Evolutionary conservation across 2,888 invertebrate species (phyloP), one percentile per base, ranked within the genome.

Genomic region (Drosophila setosimentum): DNA sequence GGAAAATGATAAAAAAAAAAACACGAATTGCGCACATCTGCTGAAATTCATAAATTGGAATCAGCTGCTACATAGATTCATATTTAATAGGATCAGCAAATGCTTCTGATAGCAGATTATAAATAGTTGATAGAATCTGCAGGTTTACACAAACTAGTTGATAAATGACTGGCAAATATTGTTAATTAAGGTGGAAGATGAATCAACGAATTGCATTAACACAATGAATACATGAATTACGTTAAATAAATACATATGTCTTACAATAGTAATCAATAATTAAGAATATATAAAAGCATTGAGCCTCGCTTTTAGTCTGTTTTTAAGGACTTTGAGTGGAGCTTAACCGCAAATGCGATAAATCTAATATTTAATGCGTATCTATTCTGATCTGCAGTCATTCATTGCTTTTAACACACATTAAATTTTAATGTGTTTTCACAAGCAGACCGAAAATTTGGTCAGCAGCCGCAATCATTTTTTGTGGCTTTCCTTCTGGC

Each of bases 391-490:
- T 24, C 42, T 16, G 24, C 8, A 33, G 30, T 65, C n/a, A 53
- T 49, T 66, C 48, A 62, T 55, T 65, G 67, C 59, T 60, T 49
- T 51, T 21, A 64, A 58, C 8, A 42, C 58, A 66, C 40, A 79
- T 79, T 66, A 55, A 62, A 80, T 50, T 73, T 73, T 72, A 68
- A 73, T 73, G 35, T 60, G 62, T 70, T 62, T 63, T 37, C 35
- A 30, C 35, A 49, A 64, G 58, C 40, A 45, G 63, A n/a, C 57
- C 30, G 48, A 32, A 57, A 49, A 60, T 24, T 69, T 53, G 62
- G 54, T 51, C 54, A 67, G 48, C 50, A 79, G 58, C 82, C 89
- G 69, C 80, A 85, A 84, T 82, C 68, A 89, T 84, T 85, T 82
- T 84, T 69, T 80, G 57, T 61, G 72, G 70, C 51, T 61, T 58